These are phyloP conservation scores for Martes martes DNA, from an alignment of 2,113 vertebrate species.

Conservation along the genomic window DNA sequence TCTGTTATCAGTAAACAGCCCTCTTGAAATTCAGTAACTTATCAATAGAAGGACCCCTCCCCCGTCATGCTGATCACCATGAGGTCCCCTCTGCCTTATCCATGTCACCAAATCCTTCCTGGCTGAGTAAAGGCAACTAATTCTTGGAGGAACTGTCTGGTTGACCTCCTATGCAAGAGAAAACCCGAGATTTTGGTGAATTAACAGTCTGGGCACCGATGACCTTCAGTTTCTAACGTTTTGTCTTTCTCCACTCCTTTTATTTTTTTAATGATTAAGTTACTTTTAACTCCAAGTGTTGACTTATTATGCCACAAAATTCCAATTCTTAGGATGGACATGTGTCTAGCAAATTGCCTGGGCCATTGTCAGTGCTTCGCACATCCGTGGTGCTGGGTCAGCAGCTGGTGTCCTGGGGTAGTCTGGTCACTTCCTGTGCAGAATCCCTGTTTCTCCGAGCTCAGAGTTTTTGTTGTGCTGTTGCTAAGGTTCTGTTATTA, in stretches of 20 bases:
- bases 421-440: not conserved
- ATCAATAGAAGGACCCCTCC: not conserved
- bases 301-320: not conserved
- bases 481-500: not conserved
- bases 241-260: not conserved
- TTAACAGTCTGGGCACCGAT: no score
- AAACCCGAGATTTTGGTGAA: not conserved
- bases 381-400: not conserved
- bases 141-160: not conserved
- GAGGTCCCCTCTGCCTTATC: not conserved
- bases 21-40: not conserved
- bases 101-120: not conserved
- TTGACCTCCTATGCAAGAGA: not conserved
- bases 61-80: not conserved
- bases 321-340: not conserved
- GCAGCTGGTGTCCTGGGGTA: not conserved
- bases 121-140: not conserved
- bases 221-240: not conserved
- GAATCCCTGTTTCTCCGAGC: not conserved
- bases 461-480: not conserved
- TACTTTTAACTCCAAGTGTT: not conserved
- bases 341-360: no score
- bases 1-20: not conserved
- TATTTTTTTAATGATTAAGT: not conserved
- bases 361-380: not conserved